Evolutionary conservation across 2,113 vertebrate genomes (phyloP).

Genomic region (Sus scrofa): DNA sequence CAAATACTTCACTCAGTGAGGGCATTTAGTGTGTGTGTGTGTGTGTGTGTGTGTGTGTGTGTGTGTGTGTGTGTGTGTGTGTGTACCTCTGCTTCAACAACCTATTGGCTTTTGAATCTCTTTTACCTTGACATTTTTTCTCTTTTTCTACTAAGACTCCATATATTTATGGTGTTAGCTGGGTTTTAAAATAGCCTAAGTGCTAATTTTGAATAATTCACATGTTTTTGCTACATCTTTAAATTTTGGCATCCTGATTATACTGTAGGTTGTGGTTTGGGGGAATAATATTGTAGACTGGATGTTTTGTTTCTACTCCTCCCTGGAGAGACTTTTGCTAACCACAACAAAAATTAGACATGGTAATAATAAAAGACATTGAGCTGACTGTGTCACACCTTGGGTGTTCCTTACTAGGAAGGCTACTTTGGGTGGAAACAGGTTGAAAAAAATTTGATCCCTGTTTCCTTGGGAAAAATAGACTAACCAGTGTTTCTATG

Average conservation of each 20-base stretch:
- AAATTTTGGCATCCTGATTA: slow-evolving; percentile 11
- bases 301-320: not conserved
- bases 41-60: not conserved
- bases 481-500: not conserved
- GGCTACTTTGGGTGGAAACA: not conserved
- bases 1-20: not conserved
- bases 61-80: not conserved
- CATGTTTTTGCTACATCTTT: not conserved
- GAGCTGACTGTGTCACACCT: not conserved
- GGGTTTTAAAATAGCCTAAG: slow-evolving; percentile 37
- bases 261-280: not conserved
- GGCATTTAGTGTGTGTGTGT: not conserved
- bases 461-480: not conserved
- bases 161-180: not conserved
- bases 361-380: not conserved
- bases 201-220: not conserved
- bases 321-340: not conserved
- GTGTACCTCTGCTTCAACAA: not conserved
- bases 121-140: not conserved
- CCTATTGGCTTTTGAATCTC: not conserved
- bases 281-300: too few relatives aligned
- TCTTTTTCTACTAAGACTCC: not conserved
- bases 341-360: not conserved
- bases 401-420: not conserved
- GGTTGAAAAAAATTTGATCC: not conserved